A percentile compares a stretch with the other conserved stretches of the same genome.
Conservation (phyloP, 2,888 invertebrate genomes). For the Drosophila suboccidentalis region DNA sequence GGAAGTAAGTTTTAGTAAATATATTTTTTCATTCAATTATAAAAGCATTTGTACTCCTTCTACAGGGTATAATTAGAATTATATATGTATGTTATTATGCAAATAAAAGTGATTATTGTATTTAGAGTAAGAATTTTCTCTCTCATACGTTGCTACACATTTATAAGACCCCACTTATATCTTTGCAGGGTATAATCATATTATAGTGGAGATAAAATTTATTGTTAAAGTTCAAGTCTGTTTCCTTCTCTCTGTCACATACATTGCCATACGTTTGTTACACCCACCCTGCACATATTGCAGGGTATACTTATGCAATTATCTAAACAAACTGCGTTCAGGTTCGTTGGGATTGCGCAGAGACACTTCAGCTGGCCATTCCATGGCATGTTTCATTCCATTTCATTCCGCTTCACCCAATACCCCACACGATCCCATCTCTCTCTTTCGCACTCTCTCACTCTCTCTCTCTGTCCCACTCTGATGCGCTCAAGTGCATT, state of each 20-base stretch:
- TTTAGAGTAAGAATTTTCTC: no score
- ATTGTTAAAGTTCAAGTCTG: background rate
- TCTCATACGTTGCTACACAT: no score
- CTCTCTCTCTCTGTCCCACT: background rate
- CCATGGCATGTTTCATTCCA: conserved; percentile 9
- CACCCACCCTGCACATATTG: background rate
- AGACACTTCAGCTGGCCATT: background rate
- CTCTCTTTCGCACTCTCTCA: background rate
- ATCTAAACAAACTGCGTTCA: conserved; percentile 15
- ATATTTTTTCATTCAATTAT: no score
- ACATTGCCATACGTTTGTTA: background rate
- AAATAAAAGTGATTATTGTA: background rate
- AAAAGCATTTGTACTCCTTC: no score
- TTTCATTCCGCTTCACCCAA: conserved; percentile 13
- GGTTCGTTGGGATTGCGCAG: conserved; percentile 13
- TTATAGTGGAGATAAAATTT: no score
- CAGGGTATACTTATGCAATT: conserved; percentile 30
- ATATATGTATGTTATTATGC: no score
- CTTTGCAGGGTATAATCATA: no score
- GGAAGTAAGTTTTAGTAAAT: no score
- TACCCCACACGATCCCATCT: background rate
- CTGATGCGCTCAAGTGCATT: conserved; percentile 48
- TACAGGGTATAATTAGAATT: no score
- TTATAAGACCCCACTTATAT: no score
- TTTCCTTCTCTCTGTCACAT: background rate